Conservation (phyloP, 2,888 invertebrate species). For the Drosophila borealis region DNA sequence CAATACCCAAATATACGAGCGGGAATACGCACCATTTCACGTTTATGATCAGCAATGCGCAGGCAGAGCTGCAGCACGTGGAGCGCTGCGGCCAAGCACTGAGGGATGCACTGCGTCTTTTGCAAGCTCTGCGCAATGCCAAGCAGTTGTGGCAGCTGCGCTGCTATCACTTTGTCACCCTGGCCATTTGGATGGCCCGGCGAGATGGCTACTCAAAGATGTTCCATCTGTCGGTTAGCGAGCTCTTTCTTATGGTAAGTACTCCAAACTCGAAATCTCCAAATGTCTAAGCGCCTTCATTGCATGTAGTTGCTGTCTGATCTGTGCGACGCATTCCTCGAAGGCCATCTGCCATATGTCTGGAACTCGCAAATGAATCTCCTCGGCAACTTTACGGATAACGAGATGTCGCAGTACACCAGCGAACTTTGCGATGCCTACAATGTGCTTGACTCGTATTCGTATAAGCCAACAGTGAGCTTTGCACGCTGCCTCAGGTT, state of each 20-base stretch:
- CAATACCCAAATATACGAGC: conserved; percentile 55
- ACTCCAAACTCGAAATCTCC: not conserved
- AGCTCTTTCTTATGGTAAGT: conserved; percentile 27
- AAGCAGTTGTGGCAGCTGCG: conserved; percentile 32
- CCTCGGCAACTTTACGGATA: not conserved
- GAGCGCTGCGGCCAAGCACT: conserved; percentile 25
- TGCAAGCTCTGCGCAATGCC: conserved; percentile 40
- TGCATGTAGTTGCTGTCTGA: conserved; percentile 49
- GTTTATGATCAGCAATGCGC: conserved; percentile 41
- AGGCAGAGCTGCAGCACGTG: conserved; percentile 38
- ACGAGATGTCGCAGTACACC: conserved; percentile 12
- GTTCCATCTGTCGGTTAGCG: not conserved
- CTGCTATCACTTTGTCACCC: conserved; percentile 37
- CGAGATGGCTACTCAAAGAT: not conserved
- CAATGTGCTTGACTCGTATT: conserved; percentile 13
- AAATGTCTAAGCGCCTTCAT: not conserved
- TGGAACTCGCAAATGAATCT: conserved; percentile 55
- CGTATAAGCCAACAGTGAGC: conserved; percentile 5
- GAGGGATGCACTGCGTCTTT: conserved; percentile 36
- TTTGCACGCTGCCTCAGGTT: conserved; percentile 20
- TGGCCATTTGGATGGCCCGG: conserved; percentile 28
- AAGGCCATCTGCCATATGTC: conserved; percentile 30
- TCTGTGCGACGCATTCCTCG: conserved; percentile 32
- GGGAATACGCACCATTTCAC: conserved; percentile 21
- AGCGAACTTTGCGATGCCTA: conserved; percentile 1